These are phyloP conservation scores for Melipona beecheii DNA, from an alignment of 2,888 invertebrate genomes.

Conservation along the genomic window DNA sequence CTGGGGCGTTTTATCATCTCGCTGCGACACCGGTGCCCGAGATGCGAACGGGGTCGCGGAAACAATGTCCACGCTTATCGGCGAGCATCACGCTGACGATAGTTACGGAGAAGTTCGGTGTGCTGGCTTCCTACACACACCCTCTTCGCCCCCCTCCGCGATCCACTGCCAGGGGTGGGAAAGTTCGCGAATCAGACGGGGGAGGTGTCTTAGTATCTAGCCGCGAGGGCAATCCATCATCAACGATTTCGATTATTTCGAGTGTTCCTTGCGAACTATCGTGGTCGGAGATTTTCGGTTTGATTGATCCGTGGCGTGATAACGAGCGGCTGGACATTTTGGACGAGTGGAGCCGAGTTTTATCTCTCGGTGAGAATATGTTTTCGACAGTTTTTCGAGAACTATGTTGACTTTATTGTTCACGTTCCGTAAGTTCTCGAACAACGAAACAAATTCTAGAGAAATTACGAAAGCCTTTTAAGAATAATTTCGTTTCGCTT, in stretches of 20 bases:
- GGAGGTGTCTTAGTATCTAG: background rate
- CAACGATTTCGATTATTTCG: background rate
- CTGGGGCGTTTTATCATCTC: conserved; percentile 66
- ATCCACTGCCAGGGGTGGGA: too few relatives aligned
- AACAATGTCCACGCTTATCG: conserved; percentile 67
- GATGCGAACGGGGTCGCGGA: conserved; percentile 63
- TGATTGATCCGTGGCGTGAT: background rate
- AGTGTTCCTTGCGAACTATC: background rate
- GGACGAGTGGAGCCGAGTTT: background rate
- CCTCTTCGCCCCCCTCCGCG: background rate
- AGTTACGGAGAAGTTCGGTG: conserved; percentile 35
- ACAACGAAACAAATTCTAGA: background rate
- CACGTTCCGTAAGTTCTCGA: background rate
- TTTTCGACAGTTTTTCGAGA: too few relatives aligned
- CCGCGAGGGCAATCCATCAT: conserved; percentile 1
- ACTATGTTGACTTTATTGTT: background rate
- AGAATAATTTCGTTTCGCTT: background rate
- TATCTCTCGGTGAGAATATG: too few relatives aligned
- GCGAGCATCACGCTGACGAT: conserved; percentile 42
- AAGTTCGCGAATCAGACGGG: background rate
- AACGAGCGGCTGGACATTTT: background rate
- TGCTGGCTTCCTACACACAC: background rate
- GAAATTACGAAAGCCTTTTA: background rate
- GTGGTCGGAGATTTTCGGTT: background rate
- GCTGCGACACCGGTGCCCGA: conserved; percentile 36